Evolutionary conservation across 2,797 vertebrate species (phyloP), one percentile per base, ranked within the genome.

Genomic region (Numenius phaeopus): DNA sequence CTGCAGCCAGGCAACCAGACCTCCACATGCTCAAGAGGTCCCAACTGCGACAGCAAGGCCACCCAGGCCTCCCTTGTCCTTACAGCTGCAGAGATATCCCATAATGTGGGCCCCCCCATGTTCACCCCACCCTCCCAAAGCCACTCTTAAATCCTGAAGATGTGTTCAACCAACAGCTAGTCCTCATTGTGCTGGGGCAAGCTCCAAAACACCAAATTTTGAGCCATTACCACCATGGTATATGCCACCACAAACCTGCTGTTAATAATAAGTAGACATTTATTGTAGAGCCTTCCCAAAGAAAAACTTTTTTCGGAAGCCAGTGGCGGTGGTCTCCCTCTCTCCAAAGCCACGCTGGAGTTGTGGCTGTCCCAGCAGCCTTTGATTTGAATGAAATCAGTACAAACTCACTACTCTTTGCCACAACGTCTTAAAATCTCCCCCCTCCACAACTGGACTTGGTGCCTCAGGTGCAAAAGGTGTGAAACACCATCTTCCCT

Each of bases 31-130:
- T 14, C 54, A 46, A 24, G 50, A 83, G 64, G 37, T 73, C 59
- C 52, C 87, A 52, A 6, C 0, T 0, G 32, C 30, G 71, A 57
- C 64, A 80, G 24, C 0, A 0, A 39, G 40, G 61, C 32, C 79
- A 58, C 11, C 12, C 77, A 65, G 24, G 6, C 10, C 6, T 8
- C 27, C 30, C 4, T 1, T 39, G 34, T 71, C 75, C 71, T 27
- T 30, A 17, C 7, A 39, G 40, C 26, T 54, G 37, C 0, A 2
- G 42, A 80, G 37, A 44, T 26, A 47, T 4, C 67, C 37, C 54
- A 61, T 15, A 7, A 2, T 4, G 8, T 3, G 11, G 20, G 10
- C 23, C 21, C 26, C 23, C 22, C 18, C 22, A 3, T 0, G 2
- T 14, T 54, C 78, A 26, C 26, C 13, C 18, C 26, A 17, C 4